Percentiles rank a stretch among this genome's conserved stretches.
Conservation (phyloP, 2,797 vertebrate species). For the Carcharodon carcharias region DNA sequence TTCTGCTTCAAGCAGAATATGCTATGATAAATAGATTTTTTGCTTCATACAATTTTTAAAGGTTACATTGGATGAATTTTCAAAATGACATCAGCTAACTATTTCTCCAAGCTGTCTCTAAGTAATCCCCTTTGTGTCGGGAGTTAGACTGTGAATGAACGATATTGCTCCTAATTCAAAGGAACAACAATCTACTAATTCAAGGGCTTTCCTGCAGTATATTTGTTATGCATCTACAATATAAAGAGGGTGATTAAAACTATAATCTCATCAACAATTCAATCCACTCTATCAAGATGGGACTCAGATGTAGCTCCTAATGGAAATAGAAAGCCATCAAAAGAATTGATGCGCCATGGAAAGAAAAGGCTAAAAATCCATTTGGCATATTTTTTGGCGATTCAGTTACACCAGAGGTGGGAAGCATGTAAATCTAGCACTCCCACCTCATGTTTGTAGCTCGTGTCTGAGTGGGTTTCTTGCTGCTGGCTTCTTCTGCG, state of each 20-base stretch:
- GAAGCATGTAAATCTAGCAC: neutral
- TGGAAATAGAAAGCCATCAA: neutral
- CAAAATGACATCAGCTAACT: neutral
- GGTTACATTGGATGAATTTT: neutral
- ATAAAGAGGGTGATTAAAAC: neutral
- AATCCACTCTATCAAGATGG: neutral
- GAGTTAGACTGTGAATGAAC: neutral
- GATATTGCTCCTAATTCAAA: neutral
- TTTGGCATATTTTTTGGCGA: neutral
- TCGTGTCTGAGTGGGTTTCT: neutral
- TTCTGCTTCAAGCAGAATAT: neutral
- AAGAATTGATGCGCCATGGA: neutral
- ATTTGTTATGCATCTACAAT: neutral
- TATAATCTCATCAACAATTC: neutral
- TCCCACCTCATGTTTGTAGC: neutral
- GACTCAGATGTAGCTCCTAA: neutral
- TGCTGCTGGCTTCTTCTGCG: neutral
- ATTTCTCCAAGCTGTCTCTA: neutral
- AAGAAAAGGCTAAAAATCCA: neutral
- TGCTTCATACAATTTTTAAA: neutral
- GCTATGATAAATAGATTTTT: neutral
- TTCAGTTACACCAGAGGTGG: neutral
- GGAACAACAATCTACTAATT: neutral
- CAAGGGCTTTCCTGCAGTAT: neutral
- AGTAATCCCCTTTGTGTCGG: neutral